A percentile compares a stretch with the other conserved stretches of the same genome.
Conservation (phyloP, 2,113 vertebrate genomes). For the Brachionichthys hirsutus region DNA sequence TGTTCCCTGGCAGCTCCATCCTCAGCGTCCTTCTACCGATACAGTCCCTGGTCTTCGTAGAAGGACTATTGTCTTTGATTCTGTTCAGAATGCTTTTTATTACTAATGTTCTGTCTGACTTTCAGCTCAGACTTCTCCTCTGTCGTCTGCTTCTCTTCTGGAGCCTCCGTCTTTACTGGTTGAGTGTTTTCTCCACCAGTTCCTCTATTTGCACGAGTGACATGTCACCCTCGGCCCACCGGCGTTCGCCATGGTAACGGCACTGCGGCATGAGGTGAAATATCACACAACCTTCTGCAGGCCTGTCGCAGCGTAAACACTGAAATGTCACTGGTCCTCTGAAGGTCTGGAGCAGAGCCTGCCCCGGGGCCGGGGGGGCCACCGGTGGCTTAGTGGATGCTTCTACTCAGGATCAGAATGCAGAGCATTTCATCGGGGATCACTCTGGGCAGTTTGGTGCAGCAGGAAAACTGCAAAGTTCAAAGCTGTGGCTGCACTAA, state of each 20-base stretch:
- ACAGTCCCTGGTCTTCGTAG: too few relatives aligned
- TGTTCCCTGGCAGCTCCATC: too few relatives aligned
- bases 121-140: constrained; percentile 35
- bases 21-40: too few relatives aligned
- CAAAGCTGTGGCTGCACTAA: neutral
- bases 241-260: constrained; percentile 24
- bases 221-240: constrained; percentile 21
- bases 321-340: constrained; percentile 44
- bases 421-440: neutral
- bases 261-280: constrained; percentile 24
- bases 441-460: too few relatives aligned
- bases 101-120: constrained; percentile 5
- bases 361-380: constrained; percentile 20
- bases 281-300: constrained; percentile 30
- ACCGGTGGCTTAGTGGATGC: constrained; percentile 5
- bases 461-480: too few relatives aligned
- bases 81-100: too few relatives aligned
- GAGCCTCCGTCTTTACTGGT: constrained; percentile 20
- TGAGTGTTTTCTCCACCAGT: constrained; percentile 15
- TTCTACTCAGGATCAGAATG: constrained; percentile 36
- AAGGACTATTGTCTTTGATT: too few relatives aligned
- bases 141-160: constrained; percentile 21
- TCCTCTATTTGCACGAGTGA: constrained; percentile 53
- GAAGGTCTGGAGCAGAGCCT: constrained; percentile 24
- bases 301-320: constrained; percentile 41